Base-by-base conservation (phyloP, 2,113 vertebrate genomes). In the Phyllostomus hastatus region DNA sequence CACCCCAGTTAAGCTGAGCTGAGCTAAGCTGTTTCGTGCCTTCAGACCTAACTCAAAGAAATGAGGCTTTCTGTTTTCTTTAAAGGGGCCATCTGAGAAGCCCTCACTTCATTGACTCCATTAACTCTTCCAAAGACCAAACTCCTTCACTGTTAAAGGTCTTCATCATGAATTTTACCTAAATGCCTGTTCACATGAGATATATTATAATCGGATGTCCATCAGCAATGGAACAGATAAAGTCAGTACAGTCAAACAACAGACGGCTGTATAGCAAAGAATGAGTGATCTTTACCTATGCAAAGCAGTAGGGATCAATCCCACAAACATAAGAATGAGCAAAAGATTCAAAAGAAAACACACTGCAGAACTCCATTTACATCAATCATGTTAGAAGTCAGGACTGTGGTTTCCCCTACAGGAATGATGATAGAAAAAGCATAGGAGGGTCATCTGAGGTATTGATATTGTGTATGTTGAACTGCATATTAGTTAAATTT, bases 181-280 rank as follows among this genome's bases (percentile, higher is more conserved):
- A 20, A 85, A 50, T 75, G 75, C 4, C 48, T 50, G 10, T 38
- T 54, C 54, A 64, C 50, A 31, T 0, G n/a, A 91, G 59, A 28
- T 33, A 35, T 12, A 19, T 31, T 8, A 33, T 1, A 48, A 10
- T n/a, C 73, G 17, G 46, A 70, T 1, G 4, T 20, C 52, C 33
- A 67, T 64, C 41, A 38, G 15, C n/a, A 41, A 11, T 10, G 24
- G 22, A 38, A 24, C 41, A 26, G 38, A 57, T n/a, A 48, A 46
- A 28, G 20, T 1, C 6, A 22, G 15, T 1, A 41, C 4, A 12
- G 7, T 24, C 8, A 9, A 11, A 26, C 6, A 14, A 31, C 0
- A 8, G 43, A 33, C 50, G 3, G 20, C 14, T 43, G 38, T 0
- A 28, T 28, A 22, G 38, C 50, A 5, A 14, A 43, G 69, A 78